phyloP scores from a whole-genome alignment of 2,888 invertebrate genomes.

The Harpalus rufipes region DNA sequence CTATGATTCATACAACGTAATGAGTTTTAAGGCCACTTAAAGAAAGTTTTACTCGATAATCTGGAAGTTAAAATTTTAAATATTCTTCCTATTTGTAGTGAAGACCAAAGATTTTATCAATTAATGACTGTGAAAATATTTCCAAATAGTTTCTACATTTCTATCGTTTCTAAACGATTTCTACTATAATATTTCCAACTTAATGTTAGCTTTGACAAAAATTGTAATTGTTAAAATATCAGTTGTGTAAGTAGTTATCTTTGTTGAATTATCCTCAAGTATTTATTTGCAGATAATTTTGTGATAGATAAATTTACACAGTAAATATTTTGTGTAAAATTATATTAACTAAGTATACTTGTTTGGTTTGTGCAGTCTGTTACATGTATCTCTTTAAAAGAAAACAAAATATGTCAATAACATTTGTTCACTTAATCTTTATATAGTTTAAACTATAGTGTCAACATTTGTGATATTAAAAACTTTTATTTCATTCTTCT shows the following conservation, averaged over 20 bases:
- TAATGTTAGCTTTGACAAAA: too few relatives aligned
- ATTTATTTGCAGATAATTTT: conserved; percentile 46
- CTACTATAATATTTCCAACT: background rate
- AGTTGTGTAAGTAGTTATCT: conserved; percentile 38
- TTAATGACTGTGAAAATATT: conserved; percentile 29
- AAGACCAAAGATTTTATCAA: conserved; percentile 31
- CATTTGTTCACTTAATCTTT: background rate
- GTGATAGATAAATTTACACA: conserved; percentile 26
- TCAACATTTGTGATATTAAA: too few relatives aligned
- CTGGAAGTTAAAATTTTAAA: conserved; percentile 28
- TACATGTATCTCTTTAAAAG: conserved; percentile 19
- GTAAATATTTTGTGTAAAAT: conserved; percentile 42
- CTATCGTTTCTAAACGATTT: background rate
- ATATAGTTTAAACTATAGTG: background rate
- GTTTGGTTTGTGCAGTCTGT: background rate
- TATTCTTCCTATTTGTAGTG: conserved; percentile 11
- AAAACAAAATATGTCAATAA: conserved; percentile 3
- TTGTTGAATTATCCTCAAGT: conserved; percentile 34
- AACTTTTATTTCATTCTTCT: too few relatives aligned
- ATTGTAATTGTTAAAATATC: conserved; percentile 11
- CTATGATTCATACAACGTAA: conserved; percentile 31
- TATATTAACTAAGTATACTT: conserved; percentile 32
- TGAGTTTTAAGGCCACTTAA: conserved; percentile 18
- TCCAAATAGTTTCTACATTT: conserved; percentile 12
- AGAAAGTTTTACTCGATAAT: conserved; percentile 10